phyloP scores from a whole-genome alignment of 2,888 invertebrate genomes.

The Stegana nigrithorax region DNA sequence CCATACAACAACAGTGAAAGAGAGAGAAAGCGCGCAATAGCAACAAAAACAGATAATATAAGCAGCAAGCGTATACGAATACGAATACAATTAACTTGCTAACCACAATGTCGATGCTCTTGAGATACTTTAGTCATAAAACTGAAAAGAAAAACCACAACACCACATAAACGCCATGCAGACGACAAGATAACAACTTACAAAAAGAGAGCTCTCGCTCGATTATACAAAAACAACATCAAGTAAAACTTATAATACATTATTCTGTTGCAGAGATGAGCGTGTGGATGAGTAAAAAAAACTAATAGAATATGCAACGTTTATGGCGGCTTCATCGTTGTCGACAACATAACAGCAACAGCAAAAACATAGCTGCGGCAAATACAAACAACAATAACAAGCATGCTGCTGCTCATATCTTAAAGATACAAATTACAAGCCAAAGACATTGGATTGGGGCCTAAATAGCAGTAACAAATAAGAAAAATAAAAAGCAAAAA shows the following conservation, averaged over 20 bases:
- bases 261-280: constrained; percentile 48
- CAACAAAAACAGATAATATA: constrained; percentile 29
- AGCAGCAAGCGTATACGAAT: background rate
- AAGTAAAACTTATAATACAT: constrained; percentile 33
- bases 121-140: constrained; percentile 48
- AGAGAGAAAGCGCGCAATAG: constrained; percentile 15
- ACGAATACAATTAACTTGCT: background rate
- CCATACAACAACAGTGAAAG: constrained; percentile 16
- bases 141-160: constrained; percentile 12
- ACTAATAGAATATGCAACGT: background rate
- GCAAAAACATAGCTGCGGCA: too few relatives aligned
- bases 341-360: too few relatives aligned
- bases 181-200: background rate
- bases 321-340: background rate
- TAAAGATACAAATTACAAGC: constrained; percentile 58
- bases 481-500: constrained; percentile 39
- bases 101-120: constrained; percentile 37
- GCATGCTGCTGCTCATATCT: constrained; percentile 49
- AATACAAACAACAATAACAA: constrained; percentile 5
- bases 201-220: too few relatives aligned
- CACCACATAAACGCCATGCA: background rate
- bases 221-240: too few relatives aligned
- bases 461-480: constrained; percentile 28
- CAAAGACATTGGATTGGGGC: constrained; percentile 57
- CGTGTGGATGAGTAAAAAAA: constrained; percentile 15